A percentile compares a stretch with the other conserved stretches of the same genome.
Conservation (phyloP, 2,888 invertebrate genomes). For the Heliconius sara region DNA sequence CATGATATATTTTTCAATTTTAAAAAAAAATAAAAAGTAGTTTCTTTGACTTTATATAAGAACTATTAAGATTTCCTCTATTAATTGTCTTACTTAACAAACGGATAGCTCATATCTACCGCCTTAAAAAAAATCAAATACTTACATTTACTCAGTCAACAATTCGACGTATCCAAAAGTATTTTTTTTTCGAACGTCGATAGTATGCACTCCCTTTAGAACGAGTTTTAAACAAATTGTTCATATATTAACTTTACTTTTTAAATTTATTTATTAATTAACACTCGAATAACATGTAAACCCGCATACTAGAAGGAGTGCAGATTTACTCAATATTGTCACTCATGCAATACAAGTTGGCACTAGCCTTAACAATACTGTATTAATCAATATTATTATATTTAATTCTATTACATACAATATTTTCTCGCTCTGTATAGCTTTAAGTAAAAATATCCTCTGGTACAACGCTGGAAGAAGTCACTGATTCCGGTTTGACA, state of each 20-base stretch:
- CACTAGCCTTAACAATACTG: slow-evolving; percentile 53
- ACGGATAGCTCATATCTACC: not conserved
- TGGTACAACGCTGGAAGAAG: slow-evolving; percentile 15
- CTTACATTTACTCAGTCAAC: slow-evolving; percentile 38
- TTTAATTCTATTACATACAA: slow-evolving; percentile 31
- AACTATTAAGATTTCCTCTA: not conserved
- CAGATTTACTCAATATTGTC: slow-evolving; percentile 39
- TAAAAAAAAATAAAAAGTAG: too few relatives aligned
- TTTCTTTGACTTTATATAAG: too few relatives aligned
- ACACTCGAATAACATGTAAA: not conserved
- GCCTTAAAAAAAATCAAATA: slow-evolving; percentile 24
- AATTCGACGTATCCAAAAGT: slow-evolving; percentile 5
- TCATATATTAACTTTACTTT: not conserved
- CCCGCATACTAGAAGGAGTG: slow-evolving; percentile 43
- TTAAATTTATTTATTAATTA: not conserved
- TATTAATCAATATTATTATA: slow-evolving; percentile 17
- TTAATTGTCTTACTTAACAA: not conserved
- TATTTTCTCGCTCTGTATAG: slow-evolving; percentile 4
- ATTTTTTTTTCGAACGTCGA: not conserved
- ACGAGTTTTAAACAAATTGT: not conserved
- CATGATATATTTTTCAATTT: too few relatives aligned
- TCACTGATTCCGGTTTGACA: slow-evolving; percentile 17
- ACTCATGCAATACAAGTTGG: slow-evolving; percentile 46
- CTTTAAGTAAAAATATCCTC: slow-evolving; percentile 26
- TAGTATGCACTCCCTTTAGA: slow-evolving; percentile 9